Evolutionary conservation across 2,113 vertebrate species (phyloP).

Genomic region (Apteryx owenii): DNA sequence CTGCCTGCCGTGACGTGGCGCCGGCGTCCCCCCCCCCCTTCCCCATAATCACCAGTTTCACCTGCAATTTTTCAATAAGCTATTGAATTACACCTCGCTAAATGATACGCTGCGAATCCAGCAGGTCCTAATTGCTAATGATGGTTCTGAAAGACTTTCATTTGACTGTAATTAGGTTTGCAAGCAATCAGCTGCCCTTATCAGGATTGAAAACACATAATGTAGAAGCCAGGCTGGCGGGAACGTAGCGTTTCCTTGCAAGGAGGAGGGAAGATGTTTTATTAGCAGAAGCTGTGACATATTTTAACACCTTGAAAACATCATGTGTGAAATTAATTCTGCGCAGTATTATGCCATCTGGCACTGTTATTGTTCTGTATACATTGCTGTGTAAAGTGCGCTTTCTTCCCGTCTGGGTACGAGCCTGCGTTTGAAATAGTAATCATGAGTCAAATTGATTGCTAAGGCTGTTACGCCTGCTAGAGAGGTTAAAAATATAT

Average conservation of each 20-base stretch:
- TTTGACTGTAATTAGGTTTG: slow-evolving; percentile 73
- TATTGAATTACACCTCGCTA: slow-evolving; percentile 59
- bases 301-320: slow-evolving; percentile 68
- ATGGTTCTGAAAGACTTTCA: slow-evolving; percentile 69
- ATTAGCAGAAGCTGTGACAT: slow-evolving; percentile 56
- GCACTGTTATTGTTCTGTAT: slow-evolving; percentile 55
- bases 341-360: slow-evolving; percentile 56
- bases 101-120: slow-evolving; percentile 53
- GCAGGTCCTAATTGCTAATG: slow-evolving; percentile 65
- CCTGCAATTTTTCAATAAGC: slow-evolving; percentile 64
- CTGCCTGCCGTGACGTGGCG: slow-evolving; percentile 3
- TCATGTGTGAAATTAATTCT: slow-evolving; percentile 72
- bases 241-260: background rate
- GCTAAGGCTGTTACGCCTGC: background rate
- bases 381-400: slow-evolving; percentile 19
- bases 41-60: slow-evolving; percentile 56
- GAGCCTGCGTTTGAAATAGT: slow-evolving; percentile 52
- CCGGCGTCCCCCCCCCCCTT: background rate
- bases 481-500: background rate
- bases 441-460: slow-evolving; percentile 55
- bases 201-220: slow-evolving; percentile 47
- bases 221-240: slow-evolving; percentile 53
- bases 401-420: background rate
- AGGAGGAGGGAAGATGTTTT: slow-evolving; percentile 47
- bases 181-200: slow-evolving; percentile 71